Evolutionary conservation across 2,797 vertebrate species (phyloP), one percentile per base, ranked within the genome.

Genomic region (Chrosomus eos): DNA sequence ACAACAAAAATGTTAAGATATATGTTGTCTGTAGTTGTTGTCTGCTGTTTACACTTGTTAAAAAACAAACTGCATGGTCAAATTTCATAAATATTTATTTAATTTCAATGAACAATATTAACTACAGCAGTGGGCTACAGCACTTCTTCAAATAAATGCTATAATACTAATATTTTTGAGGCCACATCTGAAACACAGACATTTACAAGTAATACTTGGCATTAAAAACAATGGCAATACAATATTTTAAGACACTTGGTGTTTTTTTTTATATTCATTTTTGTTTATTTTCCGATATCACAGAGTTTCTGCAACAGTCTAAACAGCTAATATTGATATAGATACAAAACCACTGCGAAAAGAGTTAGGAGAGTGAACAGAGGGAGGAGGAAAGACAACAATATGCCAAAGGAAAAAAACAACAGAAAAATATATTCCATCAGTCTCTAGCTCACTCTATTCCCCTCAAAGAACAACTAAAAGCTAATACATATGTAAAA

Each of bases 231-330:
- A 96, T 96, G 95, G 95, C 95, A 90, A 95, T 95, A 97, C 96
- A 95, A 96, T 96, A 95, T 95, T 94, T 97, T 97, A 97, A 97
- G 96, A 97, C 96, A 97, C 95, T 97, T 96, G 96, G 96, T 97
- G 96, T 96, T 95, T 95, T 94, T n/a, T 94, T 94, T 94, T 92
- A 90, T 86, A 90, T 87, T 43, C 82, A 83, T 90, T 90, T 91
- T 89, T 81, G 83, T 85, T 62, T 73, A 60, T 82, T 90, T 94
- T 94, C 94, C 93, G 90, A 95, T 96, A 96, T 95, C 94, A 96
- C 95, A 95, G 94, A 96, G 91, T 93, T 93, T 95, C 91, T 96
- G 94, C 94, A 95, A 97, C 95, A 95, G 94, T 95, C 95, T 92
- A 94, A 95, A 96, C 94, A 95, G 95, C 92, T 95, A 95, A 94